Evolutionary conservation across 2,888 invertebrate species (phyloP).

Genomic region (Apodemia hepburni): DNA sequence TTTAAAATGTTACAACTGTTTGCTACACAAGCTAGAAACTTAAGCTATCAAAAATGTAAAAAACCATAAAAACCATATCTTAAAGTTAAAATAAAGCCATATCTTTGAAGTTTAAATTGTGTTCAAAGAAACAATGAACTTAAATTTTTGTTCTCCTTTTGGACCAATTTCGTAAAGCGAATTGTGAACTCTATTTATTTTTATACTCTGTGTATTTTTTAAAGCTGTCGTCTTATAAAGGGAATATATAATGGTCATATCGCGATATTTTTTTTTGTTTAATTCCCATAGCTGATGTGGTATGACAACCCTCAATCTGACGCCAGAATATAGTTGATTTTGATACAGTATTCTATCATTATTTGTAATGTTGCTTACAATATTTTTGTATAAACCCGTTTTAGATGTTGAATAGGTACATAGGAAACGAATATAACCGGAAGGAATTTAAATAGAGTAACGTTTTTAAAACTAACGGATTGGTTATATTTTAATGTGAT

Average conservation of each 20-base stretch:
- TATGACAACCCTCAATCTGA: constrained; percentile 28
- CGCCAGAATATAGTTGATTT: constrained; percentile 46
- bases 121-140: constrained; percentile 36
- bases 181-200: constrained; percentile 44
- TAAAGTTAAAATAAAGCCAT: constrained; percentile 42
- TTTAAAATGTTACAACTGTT: constrained; percentile 46
- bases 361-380: constrained; percentile 47
- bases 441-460: constrained; percentile 22
- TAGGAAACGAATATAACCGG: constrained; percentile 35
- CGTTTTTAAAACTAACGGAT: constrained; percentile 19
- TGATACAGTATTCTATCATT: constrained; percentile 45
- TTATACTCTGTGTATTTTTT: constrained; percentile 39
- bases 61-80: constrained; percentile 43
- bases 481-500: neutral
- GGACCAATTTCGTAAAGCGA: constrained; percentile 55
- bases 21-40: constrained; percentile 47
- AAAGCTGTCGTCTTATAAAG: constrained; percentile 34
- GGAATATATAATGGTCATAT: constrained; percentile 24
- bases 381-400: constrained; percentile 43
- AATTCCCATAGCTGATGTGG: constrained; percentile 33
- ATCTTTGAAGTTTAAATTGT: constrained; percentile 42
- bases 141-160: constrained; percentile 37
- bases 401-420: constrained; percentile 51
- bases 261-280: constrained; percentile 29
- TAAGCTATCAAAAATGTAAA: constrained; percentile 47